Conservation (phyloP, 2,797 vertebrate species). For the Arctocebus calabarensis region DNA sequence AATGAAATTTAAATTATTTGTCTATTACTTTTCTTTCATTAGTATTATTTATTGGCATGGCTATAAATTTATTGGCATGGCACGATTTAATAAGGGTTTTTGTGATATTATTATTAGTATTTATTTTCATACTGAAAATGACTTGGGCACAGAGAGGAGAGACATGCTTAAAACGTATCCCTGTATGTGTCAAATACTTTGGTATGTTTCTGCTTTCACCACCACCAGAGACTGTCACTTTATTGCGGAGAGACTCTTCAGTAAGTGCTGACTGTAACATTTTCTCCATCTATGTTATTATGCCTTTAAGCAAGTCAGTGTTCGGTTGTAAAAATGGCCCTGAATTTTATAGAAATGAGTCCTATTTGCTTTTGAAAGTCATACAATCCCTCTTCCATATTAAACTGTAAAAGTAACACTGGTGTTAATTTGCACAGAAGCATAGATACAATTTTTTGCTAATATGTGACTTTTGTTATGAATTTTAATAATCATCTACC, state of each 20-base stretch:
- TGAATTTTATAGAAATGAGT: constrained; percentile 48
- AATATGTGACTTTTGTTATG: constrained; percentile 57
- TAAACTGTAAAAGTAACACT: constrained; percentile 51
- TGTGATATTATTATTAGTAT: background rate
- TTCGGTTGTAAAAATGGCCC: constrained; percentile 50
- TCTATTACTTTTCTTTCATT: background rate
- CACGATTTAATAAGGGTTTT: background rate
- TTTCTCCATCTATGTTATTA: background rate
- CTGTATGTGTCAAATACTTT: background rate
- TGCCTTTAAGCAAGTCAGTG: constrained; percentile 42
- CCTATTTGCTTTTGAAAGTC: constrained; percentile 59
- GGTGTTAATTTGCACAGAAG: constrained; percentile 33
- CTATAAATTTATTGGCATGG: background rate
- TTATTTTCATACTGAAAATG: background rate
- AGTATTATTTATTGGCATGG: background rate
- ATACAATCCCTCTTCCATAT: constrained; percentile 29
- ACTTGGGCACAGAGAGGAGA: background rate
- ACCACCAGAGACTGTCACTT: background rate
- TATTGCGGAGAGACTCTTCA: background rate
- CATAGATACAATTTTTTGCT: constrained; percentile 13
- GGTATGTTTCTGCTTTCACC: background rate
- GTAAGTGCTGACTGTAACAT: background rate
- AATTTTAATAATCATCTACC: constrained; percentile 37
- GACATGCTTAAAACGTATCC: background rate
- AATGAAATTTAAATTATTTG: background rate